Evolutionary conservation across 2,888 invertebrate genomes (phyloP).

Genomic region (Agriopis leucophaearia): DNA sequence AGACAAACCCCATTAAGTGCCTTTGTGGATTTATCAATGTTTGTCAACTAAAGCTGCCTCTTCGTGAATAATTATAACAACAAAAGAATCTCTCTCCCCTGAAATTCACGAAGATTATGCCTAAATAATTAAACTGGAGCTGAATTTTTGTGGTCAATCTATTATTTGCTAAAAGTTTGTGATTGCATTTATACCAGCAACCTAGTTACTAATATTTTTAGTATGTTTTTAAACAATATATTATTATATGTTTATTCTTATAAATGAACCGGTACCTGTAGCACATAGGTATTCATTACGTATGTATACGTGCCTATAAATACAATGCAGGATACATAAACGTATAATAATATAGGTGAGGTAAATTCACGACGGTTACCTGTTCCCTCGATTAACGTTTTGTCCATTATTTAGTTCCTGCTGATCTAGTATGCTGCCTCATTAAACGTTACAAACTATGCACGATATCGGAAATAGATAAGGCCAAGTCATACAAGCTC

Average conservation of each 20-base stretch:
- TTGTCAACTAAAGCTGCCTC: constrained; percentile 21
- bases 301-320: neutral
- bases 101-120: constrained; percentile 25
- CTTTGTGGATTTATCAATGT: constrained; percentile 34
- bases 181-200: neutral
- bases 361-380: neutral
- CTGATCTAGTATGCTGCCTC: constrained; percentile 1
- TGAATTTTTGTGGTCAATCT: neutral
- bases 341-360: neutral
- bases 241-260: no score
- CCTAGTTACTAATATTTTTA: neutral
- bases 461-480: constrained; percentile 31
- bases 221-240: neutral
- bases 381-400: neutral
- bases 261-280: no score
- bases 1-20: constrained; percentile 29
- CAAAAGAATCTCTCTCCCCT: constrained; percentile 23
- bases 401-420: constrained; percentile 2
- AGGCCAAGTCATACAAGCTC: constrained; percentile 28
- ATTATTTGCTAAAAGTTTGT: neutral
- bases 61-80: constrained; percentile 30
- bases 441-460: constrained; percentile 13
- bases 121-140: constrained; percentile 16
- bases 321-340: neutral
- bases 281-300: no score